Base-by-base conservation (phyloP, 1,140 invertebrate genomes). In the Diachasmimorpha longicaudata region DNA sequence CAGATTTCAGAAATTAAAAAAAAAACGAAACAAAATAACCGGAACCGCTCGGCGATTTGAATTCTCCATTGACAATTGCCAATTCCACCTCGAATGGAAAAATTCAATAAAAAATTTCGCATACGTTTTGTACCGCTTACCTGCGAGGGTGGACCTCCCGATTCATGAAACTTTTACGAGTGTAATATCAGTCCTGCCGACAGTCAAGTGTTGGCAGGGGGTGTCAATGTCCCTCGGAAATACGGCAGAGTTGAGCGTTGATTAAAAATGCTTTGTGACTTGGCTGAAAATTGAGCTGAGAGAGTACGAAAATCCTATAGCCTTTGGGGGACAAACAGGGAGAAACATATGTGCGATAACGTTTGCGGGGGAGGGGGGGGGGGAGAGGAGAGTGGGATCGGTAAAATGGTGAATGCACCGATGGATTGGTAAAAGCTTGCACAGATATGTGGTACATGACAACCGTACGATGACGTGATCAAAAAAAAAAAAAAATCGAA, bases 211-310 rank as follows among this genome's bases (percentile, higher is more conserved):
- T 46, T 3, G 44, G 48, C 25, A 70, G 31, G 37, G 25, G 14
- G 36, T 68, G 36, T 76, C 69, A 71, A 71, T 76, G 74, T 76
- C 68, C 16, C 69, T 76, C 69, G 55, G 66, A 71, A 76, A 52
- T 71, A 68, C 19, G 39, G 68, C 48, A 44, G 36, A 52, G 48
- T 52, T 37, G 31, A 39, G 69, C 74, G 74, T 76, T 76, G 68
- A 76, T 76, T 76, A 76, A 76, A 76, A 76, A 71, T 71, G 68
- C 74, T 76, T 71, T 76, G 69, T 71, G 69, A 75, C 74, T n/a
- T 6, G 31, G 31, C 14, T 52, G 14, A n/a, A 71, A 46, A 70
- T 9, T 23, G 48, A 58, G 25, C 2, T 14, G 25, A 25, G 3
- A 1, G 21, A 63, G 14, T 52, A 52, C 13, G n/a, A 63, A 63